Base-by-base conservation (phyloP, 1,140 invertebrate genomes). In the Palaemon carinicauda region DNA sequence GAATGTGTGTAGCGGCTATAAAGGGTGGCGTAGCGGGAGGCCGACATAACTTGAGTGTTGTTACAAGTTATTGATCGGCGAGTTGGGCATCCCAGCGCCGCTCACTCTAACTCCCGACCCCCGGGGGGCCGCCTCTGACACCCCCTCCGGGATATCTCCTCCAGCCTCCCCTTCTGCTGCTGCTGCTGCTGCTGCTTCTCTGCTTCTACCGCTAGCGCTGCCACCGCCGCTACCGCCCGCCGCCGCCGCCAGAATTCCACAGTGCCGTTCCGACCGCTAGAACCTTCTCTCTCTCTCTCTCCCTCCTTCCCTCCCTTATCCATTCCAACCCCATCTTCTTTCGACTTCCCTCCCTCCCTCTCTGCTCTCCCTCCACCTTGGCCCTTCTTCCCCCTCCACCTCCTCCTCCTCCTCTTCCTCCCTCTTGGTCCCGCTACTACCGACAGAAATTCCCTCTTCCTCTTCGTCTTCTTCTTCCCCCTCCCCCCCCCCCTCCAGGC, bases 1-100 rank as follows among this genome's bases (percentile, higher is more conserved):
- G 51, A 41, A 41, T 41, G 41, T 41, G 41, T 41, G 41, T 41
- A 41, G 75, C 19, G 50, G 29, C 54, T 60, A 78, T 65, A 77
- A 78, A 78, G 29, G 19, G 33, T 21, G 75, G 73, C 53, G 82
- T 21, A 77, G 31, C 31, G 54, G 73, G 53, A 60, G 74, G 29
- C 82, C 29, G 54, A 84, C 82, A 84, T 84, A 84, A 84, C 82
- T 84, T 84, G 82, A 84, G 82, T 84, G 82, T 84, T 84, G 82
- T 84, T 84, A 78, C 82, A 84, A 78, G 82, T 78, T 84, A 84
- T 84, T 84, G 82, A 84, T 84, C 82, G 82, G 50, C 77, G 73
- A 84, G 82, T 78, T 77, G 82, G 82, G 71, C 52, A 19, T 31
- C 82, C 82, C 71, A 71, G 71, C 74, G 17, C 82, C 54, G 24